Conservation (phyloP, 1,140 invertebrate genomes). For the Manduca sexta region DNA sequence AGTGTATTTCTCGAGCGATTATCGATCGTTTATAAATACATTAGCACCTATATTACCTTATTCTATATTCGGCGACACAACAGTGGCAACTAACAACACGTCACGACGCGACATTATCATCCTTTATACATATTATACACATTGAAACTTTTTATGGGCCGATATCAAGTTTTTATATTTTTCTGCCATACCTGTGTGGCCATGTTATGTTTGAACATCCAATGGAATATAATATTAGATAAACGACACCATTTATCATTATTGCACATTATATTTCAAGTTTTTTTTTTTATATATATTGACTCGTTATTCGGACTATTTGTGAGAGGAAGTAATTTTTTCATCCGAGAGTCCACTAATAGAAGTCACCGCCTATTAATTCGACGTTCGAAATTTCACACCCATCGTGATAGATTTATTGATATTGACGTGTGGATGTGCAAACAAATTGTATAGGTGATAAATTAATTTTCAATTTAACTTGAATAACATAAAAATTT, state of each 20-base stretch:
- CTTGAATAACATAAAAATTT: not conserved
- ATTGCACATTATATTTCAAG: conserved; percentile 9
- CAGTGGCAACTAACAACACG: not conserved
- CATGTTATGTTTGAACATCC: conserved; percentile 3
- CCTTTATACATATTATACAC: not conserved
- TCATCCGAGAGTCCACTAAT: not conserved
- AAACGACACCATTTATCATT: conserved; percentile 7
- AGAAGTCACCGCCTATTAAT: not conserved
- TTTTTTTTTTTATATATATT: conserved; percentile 8
- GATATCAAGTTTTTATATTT: conserved; percentile 2
- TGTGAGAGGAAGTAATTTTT: conserved; percentile 4
- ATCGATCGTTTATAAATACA: conserved; percentile 1
- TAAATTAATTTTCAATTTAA: conserved; percentile 10
- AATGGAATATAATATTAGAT: conserved; percentile 2
- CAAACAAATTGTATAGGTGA: not conserved
- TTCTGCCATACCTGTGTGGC: conserved; percentile 1
- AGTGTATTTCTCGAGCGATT: not conserved
- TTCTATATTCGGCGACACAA: conserved; percentile 1
- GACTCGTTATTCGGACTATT: conserved; percentile 4
- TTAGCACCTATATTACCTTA: not conserved
- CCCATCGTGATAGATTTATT: not conserved
- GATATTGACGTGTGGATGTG: not conserved
- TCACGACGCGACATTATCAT: not conserved
- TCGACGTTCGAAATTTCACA: not conserved
- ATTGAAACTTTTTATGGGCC: not conserved